Percentiles rank a stretch among this genome's conserved stretches.
Evolutionary conservation across 2,113 vertebrate species (phyloP).

Genomic region (Charina bottae): DNA sequence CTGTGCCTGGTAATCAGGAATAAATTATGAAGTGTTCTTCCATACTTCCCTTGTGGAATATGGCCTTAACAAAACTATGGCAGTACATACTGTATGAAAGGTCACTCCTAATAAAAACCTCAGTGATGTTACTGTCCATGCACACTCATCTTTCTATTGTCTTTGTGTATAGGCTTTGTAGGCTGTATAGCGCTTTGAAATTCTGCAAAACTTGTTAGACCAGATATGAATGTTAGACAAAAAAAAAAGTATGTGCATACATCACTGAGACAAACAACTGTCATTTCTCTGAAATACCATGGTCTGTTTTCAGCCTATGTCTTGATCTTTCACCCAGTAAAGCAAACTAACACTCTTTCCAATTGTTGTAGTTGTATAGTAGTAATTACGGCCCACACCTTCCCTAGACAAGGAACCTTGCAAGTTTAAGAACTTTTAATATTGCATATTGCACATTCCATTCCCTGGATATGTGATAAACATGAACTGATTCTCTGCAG

Average conservation of each 20-base stretch:
- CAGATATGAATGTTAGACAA: neutral
- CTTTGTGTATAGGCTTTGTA: neutral
- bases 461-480: rapidly evolving
- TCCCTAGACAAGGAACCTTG: neutral
- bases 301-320: neutral
- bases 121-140: neutral
- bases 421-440: neutral
- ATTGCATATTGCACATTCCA: too few species aligned
- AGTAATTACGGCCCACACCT: neutral
- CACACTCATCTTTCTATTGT: neutral
- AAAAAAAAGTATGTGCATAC: neutral
- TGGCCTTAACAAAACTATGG: neutral
- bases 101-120: neutral
- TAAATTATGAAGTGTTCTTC: neutral
- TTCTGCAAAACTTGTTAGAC: neutral
- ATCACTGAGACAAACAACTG: neutral
- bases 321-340: rapidly evolving
- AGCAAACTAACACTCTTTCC: neutral
- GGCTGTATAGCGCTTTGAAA: neutral
- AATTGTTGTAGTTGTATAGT: neutral
- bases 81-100: neutral
- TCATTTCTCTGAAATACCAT: neutral
- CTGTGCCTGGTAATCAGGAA: neutral
- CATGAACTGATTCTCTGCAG: neutral
- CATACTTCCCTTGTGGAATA: neutral